Percentiles rank a stretch among this genome's conserved stretches.
Evolutionary conservation across 2,113 vertebrate species (phyloP).

Genomic region (Nematolebias whitei): DNA sequence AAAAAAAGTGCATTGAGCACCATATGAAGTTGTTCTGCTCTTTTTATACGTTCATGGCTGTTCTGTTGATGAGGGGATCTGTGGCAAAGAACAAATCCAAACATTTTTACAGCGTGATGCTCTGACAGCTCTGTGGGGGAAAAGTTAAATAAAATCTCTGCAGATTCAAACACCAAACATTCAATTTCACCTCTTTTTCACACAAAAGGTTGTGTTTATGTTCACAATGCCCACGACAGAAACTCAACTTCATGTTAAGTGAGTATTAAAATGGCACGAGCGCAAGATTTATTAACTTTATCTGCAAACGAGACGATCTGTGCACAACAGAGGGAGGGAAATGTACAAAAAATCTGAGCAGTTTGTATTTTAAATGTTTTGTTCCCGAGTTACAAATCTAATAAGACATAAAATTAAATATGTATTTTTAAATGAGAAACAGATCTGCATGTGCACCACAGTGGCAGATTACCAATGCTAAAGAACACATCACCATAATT

Average conservation of each 20-base stretch:
- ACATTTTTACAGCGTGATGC: conserved; percentile 45
- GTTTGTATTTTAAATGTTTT: background rate
- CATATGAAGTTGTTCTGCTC: conserved; percentile 6
- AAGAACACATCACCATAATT: background rate
- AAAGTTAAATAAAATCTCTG: conserved; percentile 43
- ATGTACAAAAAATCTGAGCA: background rate
- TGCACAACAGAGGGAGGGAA: background rate
- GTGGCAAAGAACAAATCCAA: conserved; percentile 35
- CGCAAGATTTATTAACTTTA: background rate
- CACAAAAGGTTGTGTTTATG: conserved; percentile 17
- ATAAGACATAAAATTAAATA: background rate
- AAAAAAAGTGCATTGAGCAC: conserved; percentile 36
- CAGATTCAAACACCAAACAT: conserved; percentile 18
- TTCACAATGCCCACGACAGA: background rate
- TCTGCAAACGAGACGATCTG: background rate
- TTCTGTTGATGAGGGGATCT: conserved; percentile 14
- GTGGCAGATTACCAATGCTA: background rate
- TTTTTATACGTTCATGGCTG: conserved; percentile 24
- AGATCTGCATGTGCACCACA: background rate
- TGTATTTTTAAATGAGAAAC: background rate
- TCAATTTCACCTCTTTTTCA: conserved; percentile 30
- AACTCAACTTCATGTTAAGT: background rate
- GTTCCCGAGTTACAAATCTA: background rate
- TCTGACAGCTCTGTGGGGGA: conserved; percentile 37
- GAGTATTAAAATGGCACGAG: conserved; percentile 2